Evolutionary conservation across 2,888 invertebrate genomes (phyloP).

Genomic region (Xylota sylvarum): DNA sequence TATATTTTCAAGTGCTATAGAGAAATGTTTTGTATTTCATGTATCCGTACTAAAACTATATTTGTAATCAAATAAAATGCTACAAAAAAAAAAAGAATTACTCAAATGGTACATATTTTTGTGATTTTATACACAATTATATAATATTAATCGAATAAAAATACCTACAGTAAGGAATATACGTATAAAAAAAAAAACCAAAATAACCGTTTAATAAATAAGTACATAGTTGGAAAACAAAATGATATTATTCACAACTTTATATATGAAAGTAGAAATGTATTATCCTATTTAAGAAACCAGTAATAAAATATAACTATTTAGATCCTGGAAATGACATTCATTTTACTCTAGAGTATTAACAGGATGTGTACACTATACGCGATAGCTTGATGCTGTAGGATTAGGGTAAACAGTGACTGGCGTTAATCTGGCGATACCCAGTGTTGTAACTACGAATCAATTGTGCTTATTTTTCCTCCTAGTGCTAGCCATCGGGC

Average conservation of each 20-base stretch:
- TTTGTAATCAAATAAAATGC: conserved; percentile 67
- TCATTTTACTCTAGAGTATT: not conserved
- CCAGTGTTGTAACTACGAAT: no score
- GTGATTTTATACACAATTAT: conserved; percentile 76
- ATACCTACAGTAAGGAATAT: conserved; percentile 59
- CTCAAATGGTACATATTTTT: conserved; percentile 74
- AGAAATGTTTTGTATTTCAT: conserved; percentile 42
- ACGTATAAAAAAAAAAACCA: conserved; percentile 41
- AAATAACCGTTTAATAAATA: conserved; percentile 58
- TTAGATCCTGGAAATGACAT: conserved; percentile 50
- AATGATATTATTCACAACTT: conserved; percentile 63
- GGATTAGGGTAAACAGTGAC: no score
- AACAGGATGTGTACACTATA: no score
- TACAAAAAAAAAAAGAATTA: conserved; percentile 59
- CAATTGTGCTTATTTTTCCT: no score
- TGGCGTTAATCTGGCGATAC: no score
- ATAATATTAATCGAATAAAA: conserved; percentile 65
- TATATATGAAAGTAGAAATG: conserved; percentile 69
- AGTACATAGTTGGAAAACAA: conserved; percentile 39
- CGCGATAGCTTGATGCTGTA: no score
- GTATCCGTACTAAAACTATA: conserved; percentile 48
- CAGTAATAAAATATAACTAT: conserved; percentile 66
- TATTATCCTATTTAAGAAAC: conserved; percentile 70
- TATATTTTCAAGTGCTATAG: conserved; percentile 54
- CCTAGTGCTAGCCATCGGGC: no score